phyloP scores from a whole-genome alignment of 1,140 invertebrate species.

The Nomia melanderi region DNA sequence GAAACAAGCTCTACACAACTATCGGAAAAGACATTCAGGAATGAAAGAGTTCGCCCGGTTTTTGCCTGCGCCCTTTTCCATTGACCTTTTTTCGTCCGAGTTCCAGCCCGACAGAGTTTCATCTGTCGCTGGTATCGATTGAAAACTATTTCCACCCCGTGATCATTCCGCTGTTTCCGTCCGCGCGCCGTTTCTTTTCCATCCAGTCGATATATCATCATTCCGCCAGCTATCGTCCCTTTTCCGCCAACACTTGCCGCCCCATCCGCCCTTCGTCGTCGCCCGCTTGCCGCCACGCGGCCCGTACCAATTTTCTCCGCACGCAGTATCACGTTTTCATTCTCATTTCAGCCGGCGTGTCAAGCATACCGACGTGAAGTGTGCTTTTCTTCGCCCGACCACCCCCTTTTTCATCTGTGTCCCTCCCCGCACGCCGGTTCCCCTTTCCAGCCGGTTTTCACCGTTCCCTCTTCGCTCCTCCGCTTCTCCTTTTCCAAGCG shows the following conservation, averaged over 20 bases:
- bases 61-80: neutral
- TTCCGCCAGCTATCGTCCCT: slow-evolving; percentile 16
- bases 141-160: slow-evolving; percentile 23
- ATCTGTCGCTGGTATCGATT: slow-evolving; percentile 21
- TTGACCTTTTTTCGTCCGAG: neutral
- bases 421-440: neutral
- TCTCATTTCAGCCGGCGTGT: slow-evolving; percentile 58
- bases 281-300: slow-evolving; percentile 24
- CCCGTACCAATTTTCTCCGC: slow-evolving; percentile 52
- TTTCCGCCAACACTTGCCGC: slow-evolving; percentile 19
- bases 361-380: slow-evolving; percentile 49
- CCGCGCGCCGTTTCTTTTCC: neutral
- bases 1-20: slow-evolving; percentile 22
- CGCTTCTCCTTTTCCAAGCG: neutral
- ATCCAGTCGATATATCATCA: slow-evolving; percentile 29
- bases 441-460: neutral
- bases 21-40: slow-evolving; percentile 41
- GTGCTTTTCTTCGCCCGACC: slow-evolving; percentile 44
- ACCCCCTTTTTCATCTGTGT: neutral
- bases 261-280: too few species aligned
- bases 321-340: slow-evolving; percentile 57
- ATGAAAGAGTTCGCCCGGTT: neutral
- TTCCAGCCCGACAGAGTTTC: slow-evolving; percentile 9
- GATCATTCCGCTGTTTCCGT: slow-evolving; percentile 15
- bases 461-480: too few species aligned